phyloP scores from a whole-genome alignment of 2,113 vertebrate genomes.

The Bagarius yarrelli region DNA sequence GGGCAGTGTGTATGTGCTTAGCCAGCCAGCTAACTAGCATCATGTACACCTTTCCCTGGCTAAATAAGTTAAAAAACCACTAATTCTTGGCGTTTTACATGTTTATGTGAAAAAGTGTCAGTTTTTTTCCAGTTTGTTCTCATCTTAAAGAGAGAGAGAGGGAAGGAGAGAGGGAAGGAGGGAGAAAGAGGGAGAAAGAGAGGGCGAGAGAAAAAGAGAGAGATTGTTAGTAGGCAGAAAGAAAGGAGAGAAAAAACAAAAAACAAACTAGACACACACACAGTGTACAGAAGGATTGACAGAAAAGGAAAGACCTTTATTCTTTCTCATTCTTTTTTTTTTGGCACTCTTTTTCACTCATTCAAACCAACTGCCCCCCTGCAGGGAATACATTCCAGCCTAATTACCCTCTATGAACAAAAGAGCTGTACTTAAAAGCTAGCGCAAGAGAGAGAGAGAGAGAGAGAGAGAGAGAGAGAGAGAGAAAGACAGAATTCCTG shows the following conservation, averaged over 20 bases:
- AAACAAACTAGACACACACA: neutral
- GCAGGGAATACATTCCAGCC: slow-evolving; percentile 69
- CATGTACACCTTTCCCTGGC: too few relatives aligned
- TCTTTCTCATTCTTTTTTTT: slow-evolving; percentile 17
- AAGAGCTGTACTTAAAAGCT: slow-evolving; percentile 55
- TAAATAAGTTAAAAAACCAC: neutral
- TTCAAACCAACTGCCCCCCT: slow-evolving; percentile 50
- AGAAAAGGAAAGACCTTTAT: slow-evolving; percentile 19
- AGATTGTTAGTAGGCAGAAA: too few relatives aligned
- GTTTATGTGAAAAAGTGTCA: neutral
- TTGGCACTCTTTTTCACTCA: slow-evolving; percentile 38
- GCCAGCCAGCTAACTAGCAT: neutral
- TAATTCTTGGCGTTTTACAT: neutral
- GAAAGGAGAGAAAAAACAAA: too few relatives aligned
- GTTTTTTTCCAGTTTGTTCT: too few relatives aligned
- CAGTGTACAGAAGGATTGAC: neutral
- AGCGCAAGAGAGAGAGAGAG: slow-evolving; percentile 56
- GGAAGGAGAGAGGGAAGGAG: too few relatives aligned
- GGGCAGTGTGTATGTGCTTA: neutral
- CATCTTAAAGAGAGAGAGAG: too few relatives aligned
- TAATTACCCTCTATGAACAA: slow-evolving; percentile 70
- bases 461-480: slow-evolving; percentile 48
- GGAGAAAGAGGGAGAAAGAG: too few relatives aligned
- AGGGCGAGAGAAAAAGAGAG: slow-evolving; percentile 26
- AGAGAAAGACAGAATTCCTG: slow-evolving; percentile 57